Evolutionary conservation across 2,888 invertebrate genomes (phyloP).

Genomic region (Folsomia candida): DNA sequence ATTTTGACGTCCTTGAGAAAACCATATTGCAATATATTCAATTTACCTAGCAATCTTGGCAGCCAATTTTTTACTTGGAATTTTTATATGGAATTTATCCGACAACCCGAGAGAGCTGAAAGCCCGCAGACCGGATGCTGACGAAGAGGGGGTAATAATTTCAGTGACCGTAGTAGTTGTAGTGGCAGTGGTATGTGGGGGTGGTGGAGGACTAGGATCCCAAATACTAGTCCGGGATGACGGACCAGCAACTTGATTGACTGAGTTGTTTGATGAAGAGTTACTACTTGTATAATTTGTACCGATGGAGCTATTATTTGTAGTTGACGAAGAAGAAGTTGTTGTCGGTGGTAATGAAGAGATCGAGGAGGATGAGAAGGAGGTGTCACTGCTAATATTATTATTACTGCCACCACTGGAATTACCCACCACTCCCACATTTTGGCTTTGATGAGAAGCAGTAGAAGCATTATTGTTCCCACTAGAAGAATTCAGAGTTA

Average conservation of each 20-base stretch:
- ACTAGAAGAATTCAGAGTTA: constrained; percentile 12
- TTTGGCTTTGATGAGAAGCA: constrained; percentile 16
- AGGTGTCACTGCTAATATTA: constrained; percentile 15
- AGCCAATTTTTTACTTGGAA: constrained; percentile 47
- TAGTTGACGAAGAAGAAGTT: constrained; percentile 10
- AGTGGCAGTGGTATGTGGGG: neutral
- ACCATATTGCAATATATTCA: no score
- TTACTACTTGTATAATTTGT: neutral
- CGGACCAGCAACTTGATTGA: constrained; percentile 4
- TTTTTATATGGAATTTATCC: constrained; percentile 44
- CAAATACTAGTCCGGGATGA: neutral
- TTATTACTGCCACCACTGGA: constrained; percentile 1
- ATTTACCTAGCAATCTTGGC: constrained; percentile 49
- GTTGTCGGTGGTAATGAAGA: constrained; percentile 28
- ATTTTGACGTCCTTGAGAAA: no score
- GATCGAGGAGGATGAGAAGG: constrained; percentile 15
- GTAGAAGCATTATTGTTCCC: constrained; percentile 11
- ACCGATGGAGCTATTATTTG: constrained; percentile 2
- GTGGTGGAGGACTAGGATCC: constrained; percentile 16
- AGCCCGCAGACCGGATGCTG: constrained; percentile 17
- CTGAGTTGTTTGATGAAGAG: constrained; percentile 6
- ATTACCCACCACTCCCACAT: constrained; percentile 9
- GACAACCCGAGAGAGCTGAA: constrained; percentile 14
- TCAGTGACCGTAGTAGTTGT: neutral
- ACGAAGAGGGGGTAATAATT: constrained; percentile 8